phyloP scores from a whole-genome alignment of 1,140 invertebrate species.

The Penaeus japonicus region DNA sequence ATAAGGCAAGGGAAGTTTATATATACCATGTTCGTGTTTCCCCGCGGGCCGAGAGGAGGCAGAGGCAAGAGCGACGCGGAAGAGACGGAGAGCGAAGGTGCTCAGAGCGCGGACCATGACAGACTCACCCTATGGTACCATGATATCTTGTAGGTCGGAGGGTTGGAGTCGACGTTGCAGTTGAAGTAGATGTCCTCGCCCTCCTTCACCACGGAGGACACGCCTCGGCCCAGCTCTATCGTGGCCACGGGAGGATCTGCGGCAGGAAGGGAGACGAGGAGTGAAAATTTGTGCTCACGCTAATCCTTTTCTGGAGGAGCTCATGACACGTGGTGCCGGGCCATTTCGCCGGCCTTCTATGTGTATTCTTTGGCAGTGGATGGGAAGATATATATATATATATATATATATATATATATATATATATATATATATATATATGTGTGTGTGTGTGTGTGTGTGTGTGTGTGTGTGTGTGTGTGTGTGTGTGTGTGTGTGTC shows the following conservation, averaged over 20 bases:
- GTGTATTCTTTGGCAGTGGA: not conserved
- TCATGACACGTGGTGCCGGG: not conserved
- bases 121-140: constrained; percentile 43
- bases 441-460: not conserved
- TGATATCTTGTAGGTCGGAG: constrained; percentile 45
- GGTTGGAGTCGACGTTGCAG: constrained; percentile 46
- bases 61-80: no score
- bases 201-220: constrained; percentile 31
- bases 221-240: constrained; percentile 40
- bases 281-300: not conserved
- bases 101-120: not conserved
- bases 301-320: not conserved
- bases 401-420: not conserved
- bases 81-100: no score
- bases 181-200: constrained; percentile 49
- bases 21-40: no score
- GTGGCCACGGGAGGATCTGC: constrained; percentile 44
- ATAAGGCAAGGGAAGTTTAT: no score
- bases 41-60: no score
- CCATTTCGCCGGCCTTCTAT: not conserved
- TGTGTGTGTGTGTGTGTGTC: not conserved
- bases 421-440: not conserved
- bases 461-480: not conserved
- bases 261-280: not conserved
- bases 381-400: not conserved